Percentiles rank a stretch among this genome's conserved stretches.
Evolutionary conservation across 2,888 invertebrate species (phyloP).

Genomic region (Mactromeris polynyma): DNA sequence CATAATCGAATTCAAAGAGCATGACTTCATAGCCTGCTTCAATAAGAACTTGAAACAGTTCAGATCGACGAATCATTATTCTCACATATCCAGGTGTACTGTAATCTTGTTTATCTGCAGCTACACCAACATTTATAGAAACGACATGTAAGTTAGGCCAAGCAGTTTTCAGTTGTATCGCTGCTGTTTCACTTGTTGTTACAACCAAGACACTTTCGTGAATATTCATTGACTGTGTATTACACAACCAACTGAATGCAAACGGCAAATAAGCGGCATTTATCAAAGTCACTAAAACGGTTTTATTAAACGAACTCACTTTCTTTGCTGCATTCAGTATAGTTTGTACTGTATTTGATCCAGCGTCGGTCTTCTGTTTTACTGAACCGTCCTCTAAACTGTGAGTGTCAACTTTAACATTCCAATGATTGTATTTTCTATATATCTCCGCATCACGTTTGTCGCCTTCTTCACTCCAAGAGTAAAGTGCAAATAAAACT

Average conservation of each 20-base stretch:
- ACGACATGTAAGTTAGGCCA: slow-evolving; percentile 75
- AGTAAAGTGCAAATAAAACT: too few relatives aligned
- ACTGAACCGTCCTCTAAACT: too few relatives aligned
- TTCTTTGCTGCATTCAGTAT: slow-evolving; percentile 17
- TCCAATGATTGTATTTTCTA: too few relatives aligned
- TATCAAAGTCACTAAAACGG: slow-evolving; percentile 75
- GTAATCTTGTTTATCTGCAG: slow-evolving; percentile 72
- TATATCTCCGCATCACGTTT: too few relatives aligned
- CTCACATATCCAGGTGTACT: slow-evolving; percentile 76
- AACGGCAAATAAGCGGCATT: slow-evolving; percentile 76
- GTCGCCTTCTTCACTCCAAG: too few relatives aligned
- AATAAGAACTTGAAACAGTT: slow-evolving; percentile 67
- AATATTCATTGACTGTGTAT: slow-evolving; percentile 74
- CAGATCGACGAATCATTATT: slow-evolving; percentile 75
- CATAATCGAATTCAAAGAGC: slow-evolving; percentile 78
- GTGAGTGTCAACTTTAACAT: too few relatives aligned
- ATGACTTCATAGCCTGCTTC: slow-evolving; percentile 69
- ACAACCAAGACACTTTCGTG: slow-evolving; percentile 76
- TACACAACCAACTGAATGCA: slow-evolving; percentile 78
- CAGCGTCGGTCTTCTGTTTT: too few relatives aligned
- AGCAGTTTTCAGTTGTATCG: slow-evolving; percentile 63
- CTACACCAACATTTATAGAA: slow-evolving; percentile 49
- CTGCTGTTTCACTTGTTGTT: slow-evolving; percentile 70
- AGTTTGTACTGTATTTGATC: neutral
- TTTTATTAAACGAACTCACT: slow-evolving; percentile 47